Evolutionary conservation across 2,888 invertebrate genomes (phyloP).

Genomic region (Gerosis bhagava): DNA sequence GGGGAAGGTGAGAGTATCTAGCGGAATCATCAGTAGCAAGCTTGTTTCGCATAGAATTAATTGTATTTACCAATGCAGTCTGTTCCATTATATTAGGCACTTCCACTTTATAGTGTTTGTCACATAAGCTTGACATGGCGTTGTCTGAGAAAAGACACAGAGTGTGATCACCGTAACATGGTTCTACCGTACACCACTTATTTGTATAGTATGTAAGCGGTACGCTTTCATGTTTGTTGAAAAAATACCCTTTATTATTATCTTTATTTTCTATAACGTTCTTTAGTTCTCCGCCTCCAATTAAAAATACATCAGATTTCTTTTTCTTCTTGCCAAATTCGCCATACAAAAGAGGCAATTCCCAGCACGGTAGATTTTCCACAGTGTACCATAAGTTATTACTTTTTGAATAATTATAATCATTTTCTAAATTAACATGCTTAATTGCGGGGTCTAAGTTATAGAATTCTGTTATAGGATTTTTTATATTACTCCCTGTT

Average conservation of each 20-base stretch:
- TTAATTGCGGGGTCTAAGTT: conserved; percentile 53
- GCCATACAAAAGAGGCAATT: conserved; percentile 61
- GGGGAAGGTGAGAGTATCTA: conserved; percentile 57
- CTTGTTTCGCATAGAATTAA: conserved; percentile 70
- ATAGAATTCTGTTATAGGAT: conserved; percentile 45
- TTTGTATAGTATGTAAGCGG: conserved; percentile 37
- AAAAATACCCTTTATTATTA: conserved; percentile 8
- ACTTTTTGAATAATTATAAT: conserved; percentile 21
- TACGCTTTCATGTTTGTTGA: conserved; percentile 9
- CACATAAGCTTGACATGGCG: conserved; percentile 52
- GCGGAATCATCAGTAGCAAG: conserved; percentile 54
- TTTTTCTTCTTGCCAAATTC: conserved; percentile 41
- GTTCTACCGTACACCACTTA: conserved; percentile 64
- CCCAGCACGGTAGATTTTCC: conserved; percentile 65
- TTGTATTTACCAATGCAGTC: conserved; percentile 55
- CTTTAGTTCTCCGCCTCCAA: conserved; percentile 45
- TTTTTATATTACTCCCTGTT: too few species aligned
- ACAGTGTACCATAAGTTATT: conserved; percentile 58
- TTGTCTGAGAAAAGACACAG: conserved; percentile 59
- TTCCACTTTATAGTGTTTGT: conserved; percentile 45
- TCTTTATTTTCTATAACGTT: conserved; percentile 45
- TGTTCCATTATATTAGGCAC: conserved; percentile 50
- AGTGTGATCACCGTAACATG: conserved; percentile 71
- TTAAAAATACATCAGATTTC: conserved; percentile 49
- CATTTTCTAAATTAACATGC: conserved; percentile 28